Evolutionary conservation across 2,797 vertebrate genomes (phyloP).

Genomic region (Fringilla coelebs): DNA sequence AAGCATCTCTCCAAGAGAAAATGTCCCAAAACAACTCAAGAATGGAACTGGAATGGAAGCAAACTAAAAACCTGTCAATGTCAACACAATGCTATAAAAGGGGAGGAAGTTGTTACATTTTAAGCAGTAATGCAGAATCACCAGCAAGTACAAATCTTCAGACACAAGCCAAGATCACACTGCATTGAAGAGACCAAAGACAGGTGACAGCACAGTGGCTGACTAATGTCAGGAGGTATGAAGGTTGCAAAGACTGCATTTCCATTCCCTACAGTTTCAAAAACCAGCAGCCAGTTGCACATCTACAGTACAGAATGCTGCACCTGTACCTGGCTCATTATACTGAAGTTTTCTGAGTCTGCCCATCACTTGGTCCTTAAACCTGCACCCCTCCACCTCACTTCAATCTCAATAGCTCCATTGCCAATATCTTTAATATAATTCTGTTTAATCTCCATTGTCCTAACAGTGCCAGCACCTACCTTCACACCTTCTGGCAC

Average conservation of each 20-base stretch:
- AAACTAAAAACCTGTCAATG: neutral
- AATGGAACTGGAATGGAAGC: neutral
- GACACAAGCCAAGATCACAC: neutral
- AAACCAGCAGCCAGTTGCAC: neutral
- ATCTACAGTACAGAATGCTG: neutral
- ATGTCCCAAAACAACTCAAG: neutral
- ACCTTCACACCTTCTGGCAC: neutral
- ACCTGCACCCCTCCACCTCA: neutral
- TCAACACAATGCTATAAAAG: neutral
- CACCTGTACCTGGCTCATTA: neutral
- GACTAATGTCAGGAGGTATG: neutral
- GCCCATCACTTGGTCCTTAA: neutral
- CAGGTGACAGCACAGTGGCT: neutral
- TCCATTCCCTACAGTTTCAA: neutral
- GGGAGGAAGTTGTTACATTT: neutral
- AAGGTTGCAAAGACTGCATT: neutral
- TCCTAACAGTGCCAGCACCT: neutral
- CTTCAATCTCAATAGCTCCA: neutral
- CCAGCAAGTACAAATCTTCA: neutral
- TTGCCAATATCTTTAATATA: neutral
- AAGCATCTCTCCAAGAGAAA: neutral
- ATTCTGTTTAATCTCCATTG: neutral
- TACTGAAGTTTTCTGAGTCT: neutral
- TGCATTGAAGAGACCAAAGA: neutral
- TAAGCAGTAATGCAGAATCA: neutral